A percentile compares a stretch with the other conserved stretches of the same genome.
These are phyloP conservation scores for Lepidurus arcticus DNA, from an alignment of 1,140 invertebrate species.

Conservation along the genomic window DNA sequence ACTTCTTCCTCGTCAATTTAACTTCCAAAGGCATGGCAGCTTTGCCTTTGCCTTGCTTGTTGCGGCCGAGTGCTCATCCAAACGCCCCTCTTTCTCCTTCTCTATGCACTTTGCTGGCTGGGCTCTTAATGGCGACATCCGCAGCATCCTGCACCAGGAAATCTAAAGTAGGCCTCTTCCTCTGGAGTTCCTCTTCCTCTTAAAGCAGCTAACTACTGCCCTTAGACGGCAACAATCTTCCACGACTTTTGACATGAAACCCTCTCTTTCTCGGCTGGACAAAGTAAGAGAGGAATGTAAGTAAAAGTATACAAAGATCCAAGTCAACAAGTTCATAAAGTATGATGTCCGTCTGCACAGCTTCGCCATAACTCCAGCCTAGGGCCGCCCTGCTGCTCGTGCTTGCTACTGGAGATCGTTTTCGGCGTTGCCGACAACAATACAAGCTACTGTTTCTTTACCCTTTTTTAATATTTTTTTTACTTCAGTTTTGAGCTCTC, in stretches of 20 bases:
- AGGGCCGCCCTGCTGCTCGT: not conserved
- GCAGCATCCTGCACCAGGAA: slow-evolving; percentile 17
- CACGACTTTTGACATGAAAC: not conserved
- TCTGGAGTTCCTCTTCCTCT: not conserved
- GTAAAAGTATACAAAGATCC: not conserved
- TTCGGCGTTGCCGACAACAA: not conserved
- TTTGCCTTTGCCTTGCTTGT: not conserved
- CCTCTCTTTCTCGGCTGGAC: not conserved
- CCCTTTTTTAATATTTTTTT: not conserved
- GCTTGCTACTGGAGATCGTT: not conserved
- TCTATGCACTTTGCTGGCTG: not conserved
- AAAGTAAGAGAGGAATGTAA: not conserved
- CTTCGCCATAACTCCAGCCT: slow-evolving; percentile 6
- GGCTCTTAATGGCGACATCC: slow-evolving; percentile 12
- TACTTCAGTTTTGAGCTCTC: not conserved
- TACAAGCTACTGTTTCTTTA: not conserved
- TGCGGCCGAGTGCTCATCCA: not conserved
- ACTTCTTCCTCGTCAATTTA: slow-evolving; percentile 22
- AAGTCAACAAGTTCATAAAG: slow-evolving; percentile 22
- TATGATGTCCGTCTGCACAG: not conserved
- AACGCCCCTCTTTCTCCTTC: not conserved
- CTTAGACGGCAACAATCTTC: not conserved
- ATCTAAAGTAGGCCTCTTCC: slow-evolving; percentile 13
- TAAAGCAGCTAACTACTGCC: not conserved
- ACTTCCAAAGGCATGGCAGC: not conserved